Evolutionary conservation across 2,113 vertebrate genomes (phyloP).

Genomic region (Dermatemys mawii): DNA sequence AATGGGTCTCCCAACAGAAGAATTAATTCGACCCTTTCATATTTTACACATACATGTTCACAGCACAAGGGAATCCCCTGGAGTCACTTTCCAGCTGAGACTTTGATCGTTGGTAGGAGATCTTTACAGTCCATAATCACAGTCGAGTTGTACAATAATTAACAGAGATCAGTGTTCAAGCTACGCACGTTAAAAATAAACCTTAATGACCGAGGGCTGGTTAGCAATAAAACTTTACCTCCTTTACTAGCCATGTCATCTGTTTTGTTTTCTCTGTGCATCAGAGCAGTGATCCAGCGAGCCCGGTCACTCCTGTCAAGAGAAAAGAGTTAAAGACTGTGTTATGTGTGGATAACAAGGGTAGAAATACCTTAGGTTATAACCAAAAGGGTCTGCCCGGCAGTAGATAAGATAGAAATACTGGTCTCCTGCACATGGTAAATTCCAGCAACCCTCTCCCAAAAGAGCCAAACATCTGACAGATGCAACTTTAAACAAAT

Average conservation of each 20-base stretch:
- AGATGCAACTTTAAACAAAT: background rate
- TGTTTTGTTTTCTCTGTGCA: constrained; percentile 69
- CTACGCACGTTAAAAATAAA: background rate
- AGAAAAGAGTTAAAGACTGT: background rate
- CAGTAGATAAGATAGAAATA: background rate
- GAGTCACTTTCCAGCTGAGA: background rate
- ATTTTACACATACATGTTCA: fast-evolving
- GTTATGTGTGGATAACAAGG: background rate
- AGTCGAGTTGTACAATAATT: background rate
- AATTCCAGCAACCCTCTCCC: background rate
- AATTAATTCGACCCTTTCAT: background rate
- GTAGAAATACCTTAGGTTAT: background rate
- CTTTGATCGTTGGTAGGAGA: background rate
- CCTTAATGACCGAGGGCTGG: background rate
- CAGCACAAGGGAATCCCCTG: background rate
- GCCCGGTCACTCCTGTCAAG: constrained; percentile 87
- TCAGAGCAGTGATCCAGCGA: constrained; percentile 88
- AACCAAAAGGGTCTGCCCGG: background rate
- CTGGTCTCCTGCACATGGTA: background rate
- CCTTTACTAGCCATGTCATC: constrained; percentile 72
- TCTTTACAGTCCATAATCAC: background rate
- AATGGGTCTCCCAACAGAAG: background rate
- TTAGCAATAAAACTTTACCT: constrained; percentile 69
- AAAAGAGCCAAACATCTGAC: background rate
- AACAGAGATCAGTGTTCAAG: background rate